These are phyloP conservation scores for Eupithecia tripunctaria DNA, from an alignment of 2,888 invertebrate species.

Conservation along the genomic window DNA sequence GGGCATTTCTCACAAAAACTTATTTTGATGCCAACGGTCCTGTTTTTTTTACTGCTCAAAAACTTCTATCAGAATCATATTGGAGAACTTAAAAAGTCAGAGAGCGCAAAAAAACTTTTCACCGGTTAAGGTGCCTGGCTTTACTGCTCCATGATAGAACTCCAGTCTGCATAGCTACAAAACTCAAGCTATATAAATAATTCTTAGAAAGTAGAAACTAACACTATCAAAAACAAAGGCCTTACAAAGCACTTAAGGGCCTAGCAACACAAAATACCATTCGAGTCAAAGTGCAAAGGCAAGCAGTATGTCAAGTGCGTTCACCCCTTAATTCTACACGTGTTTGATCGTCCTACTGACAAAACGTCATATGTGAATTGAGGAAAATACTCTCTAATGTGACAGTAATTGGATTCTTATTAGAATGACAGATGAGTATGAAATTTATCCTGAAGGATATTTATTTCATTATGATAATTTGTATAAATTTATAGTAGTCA, in stretches of 20 bases:
- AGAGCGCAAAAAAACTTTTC: no score
- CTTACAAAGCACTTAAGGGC: slow-evolving; percentile 17
- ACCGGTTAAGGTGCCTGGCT: no score
- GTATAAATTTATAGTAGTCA: no score
- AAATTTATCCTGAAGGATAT: no score
- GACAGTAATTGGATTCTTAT: slow-evolving; percentile 1
- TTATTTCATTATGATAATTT: no score
- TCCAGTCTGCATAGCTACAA: neutral
- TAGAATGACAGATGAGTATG: neutral
- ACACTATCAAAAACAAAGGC: slow-evolving; percentile 25
- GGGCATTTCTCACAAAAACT: no score
- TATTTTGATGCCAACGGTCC: no score
- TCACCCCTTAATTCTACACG: slow-evolving; percentile 75
- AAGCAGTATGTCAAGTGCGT: slow-evolving; percentile 54
- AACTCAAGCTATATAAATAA: neutral
- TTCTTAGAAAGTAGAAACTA: neutral
- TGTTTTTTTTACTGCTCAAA: no score
- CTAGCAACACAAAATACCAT: slow-evolving; percentile 40
- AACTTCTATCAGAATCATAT: no score
- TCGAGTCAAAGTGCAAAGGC: slow-evolving; percentile 70
- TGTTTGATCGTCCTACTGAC: slow-evolving; percentile 48
- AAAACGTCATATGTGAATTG: slow-evolving; percentile 42
- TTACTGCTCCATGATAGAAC: no score
- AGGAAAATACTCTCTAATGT: slow-evolving; percentile 37
- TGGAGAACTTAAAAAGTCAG: no score